phyloP scores from a whole-genome alignment of 2,888 invertebrate species.

The Mylabris sibirica region DNA sequence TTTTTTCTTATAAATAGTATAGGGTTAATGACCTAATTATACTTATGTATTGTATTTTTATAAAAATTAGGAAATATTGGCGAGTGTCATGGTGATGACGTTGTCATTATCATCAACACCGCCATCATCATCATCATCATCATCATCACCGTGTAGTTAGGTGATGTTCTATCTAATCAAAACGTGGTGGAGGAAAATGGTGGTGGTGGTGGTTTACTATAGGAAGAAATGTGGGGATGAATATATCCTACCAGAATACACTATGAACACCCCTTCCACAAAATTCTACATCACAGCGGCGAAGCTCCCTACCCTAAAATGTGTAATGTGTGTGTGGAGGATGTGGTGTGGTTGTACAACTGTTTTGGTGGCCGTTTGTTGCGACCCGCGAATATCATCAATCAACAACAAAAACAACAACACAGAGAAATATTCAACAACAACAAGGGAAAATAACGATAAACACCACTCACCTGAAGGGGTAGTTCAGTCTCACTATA shows the following conservation, averaged over 20 bases:
- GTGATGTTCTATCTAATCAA: constrained; percentile 18
- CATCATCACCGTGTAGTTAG: not conserved
- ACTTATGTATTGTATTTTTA: no score
- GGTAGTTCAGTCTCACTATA: not conserved
- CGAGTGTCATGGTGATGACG: constrained; percentile 54
- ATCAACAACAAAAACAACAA: not conserved
- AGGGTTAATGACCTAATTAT: not conserved
- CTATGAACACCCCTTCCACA: constrained; percentile 63
- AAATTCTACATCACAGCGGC: constrained; percentile 62
- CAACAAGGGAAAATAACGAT: constrained; percentile 12
- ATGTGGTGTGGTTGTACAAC: no score
- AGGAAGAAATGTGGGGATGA: constrained; percentile 63
- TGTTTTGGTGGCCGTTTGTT: constrained; percentile 28
- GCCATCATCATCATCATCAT: not conserved
- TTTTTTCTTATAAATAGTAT: not conserved
- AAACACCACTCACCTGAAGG: constrained; percentile 15
- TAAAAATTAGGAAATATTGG: not conserved
- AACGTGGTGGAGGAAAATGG: constrained; percentile 60
- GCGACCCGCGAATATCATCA: constrained; percentile 54
- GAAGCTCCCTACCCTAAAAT: constrained; percentile 63
- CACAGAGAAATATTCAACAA: constrained; percentile 32
- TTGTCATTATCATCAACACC: constrained; percentile 35
- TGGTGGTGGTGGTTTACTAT: constrained; percentile 59
- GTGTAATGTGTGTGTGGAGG: constrained; percentile 25
- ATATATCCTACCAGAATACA: constrained; percentile 62